Percentiles rank a stretch among this genome's conserved stretches.
These are phyloP conservation scores for Turritopsis rubra DNA, from an alignment of 30 jellyfish, hydroid and myxozoan species.

Conservation along the genomic window DNA sequence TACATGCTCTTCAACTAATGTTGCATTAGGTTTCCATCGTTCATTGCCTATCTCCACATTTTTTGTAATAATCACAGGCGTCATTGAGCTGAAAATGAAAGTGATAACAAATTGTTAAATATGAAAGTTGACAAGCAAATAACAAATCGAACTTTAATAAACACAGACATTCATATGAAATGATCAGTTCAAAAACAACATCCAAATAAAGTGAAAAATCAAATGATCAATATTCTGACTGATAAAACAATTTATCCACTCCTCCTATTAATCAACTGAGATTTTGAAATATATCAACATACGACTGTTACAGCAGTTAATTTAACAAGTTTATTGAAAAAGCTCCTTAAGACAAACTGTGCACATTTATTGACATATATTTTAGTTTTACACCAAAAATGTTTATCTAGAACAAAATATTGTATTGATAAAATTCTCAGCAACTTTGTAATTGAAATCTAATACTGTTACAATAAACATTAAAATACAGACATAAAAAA, in stretches of 20 bases:
- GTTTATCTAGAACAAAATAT: background rate
- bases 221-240: background rate
- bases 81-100: slow-evolving; percentile 29
- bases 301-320: background rate
- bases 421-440: background rate
- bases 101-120: background rate
- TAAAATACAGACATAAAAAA: background rate
- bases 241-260: background rate
- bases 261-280: background rate
- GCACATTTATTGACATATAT: background rate
- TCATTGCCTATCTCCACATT: slow-evolving; percentile 38
- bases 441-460: background rate
- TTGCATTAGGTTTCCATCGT: slow-evolving; percentile 43
- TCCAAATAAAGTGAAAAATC: background rate
- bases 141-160: background rate
- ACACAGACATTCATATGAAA: background rate
- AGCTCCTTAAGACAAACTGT: background rate
- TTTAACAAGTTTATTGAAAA: background rate
- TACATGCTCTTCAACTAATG: slow-evolving; percentile 12
- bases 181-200: background rate
- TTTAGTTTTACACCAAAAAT: background rate
- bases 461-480: background rate
- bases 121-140: background rate
- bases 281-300: background rate
- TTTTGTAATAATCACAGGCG: slow-evolving; percentile 38